Percentiles rank a stretch among this genome's conserved stretches.
Evolutionary conservation across 2,888 invertebrate species (phyloP).

Genomic region (Byasa hedistus): DNA sequence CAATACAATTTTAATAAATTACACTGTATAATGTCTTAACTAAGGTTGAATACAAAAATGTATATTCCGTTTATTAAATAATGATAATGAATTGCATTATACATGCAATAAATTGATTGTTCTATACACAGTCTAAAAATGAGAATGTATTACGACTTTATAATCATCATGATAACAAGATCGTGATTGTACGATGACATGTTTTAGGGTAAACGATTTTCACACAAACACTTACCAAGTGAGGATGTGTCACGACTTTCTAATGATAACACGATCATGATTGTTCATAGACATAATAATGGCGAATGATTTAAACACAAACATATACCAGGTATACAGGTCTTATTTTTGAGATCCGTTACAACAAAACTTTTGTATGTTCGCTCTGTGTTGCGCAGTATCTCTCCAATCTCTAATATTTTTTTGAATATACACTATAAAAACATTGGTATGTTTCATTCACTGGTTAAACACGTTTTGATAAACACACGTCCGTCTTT

Average conservation of each 20-base stretch:
- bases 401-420: conserved; percentile 61
- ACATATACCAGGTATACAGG: conserved; percentile 33
- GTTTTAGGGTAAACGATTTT: background rate
- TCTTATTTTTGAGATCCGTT: conserved; percentile 63
- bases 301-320: conserved; percentile 7
- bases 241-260: conserved; percentile 50
- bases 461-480: conserved; percentile 67
- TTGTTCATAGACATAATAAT: background rate
- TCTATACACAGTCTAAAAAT: conserved; percentile 55
- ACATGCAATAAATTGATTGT: conserved; percentile 12
- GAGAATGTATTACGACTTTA: conserved; percentile 53
- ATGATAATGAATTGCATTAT: conserved; percentile 64
- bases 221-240: conserved; percentile 32
- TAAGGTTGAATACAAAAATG: conserved; percentile 63
- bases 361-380: conserved; percentile 40
- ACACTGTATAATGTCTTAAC: conserved; percentile 52
- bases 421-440: conserved; percentile 52
- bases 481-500: conserved; percentile 76
- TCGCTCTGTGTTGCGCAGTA: conserved; percentile 22
- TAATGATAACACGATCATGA: conserved; percentile 38
- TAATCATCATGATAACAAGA: conserved; percentile 40
- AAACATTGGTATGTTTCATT: conserved; percentile 61
- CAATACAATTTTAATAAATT: conserved; percentile 44
- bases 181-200: conserved; percentile 22
- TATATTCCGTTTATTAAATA: conserved; percentile 63